These are phyloP conservation scores for Nemapogon koenigi DNA, from an alignment of 2,888 invertebrate genomes.

Conservation along the genomic window DNA sequence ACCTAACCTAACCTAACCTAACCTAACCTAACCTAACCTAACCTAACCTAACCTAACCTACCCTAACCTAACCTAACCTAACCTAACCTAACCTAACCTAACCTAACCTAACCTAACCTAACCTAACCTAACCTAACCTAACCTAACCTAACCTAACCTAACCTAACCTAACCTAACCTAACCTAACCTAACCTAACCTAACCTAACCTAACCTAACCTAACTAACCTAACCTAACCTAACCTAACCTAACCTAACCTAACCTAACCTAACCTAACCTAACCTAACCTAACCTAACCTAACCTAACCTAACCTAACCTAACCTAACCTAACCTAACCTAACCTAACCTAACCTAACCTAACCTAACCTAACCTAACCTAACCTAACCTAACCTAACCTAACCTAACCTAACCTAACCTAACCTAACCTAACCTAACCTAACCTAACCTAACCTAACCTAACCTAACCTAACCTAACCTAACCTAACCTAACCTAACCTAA, in stretches of 20 bases:
- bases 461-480: constrained; percentile 15
- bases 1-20: constrained; percentile 13
- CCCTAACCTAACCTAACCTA: constrained; percentile 12
- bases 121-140: constrained; percentile 13
- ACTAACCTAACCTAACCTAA: constrained; percentile 13
- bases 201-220: constrained; percentile 13
- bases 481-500: constrained; percentile 14
- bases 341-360: constrained; percentile 12
- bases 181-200: constrained; percentile 12
- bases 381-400: constrained; percentile 15
- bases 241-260: constrained; percentile 15
- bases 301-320: constrained; percentile 13
- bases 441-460: constrained; percentile 11
- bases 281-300: constrained; percentile 13
- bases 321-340: constrained; percentile 10
- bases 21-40: constrained; percentile 12
- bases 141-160: constrained; percentile 13
- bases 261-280: constrained; percentile 14
- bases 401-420: constrained; percentile 14
- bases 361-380: constrained; percentile 14
- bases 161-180: constrained; percentile 13
- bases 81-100: constrained; percentile 12
- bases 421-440: constrained; percentile 13
- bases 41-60: constrained; percentile 12
- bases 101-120: constrained; percentile 12